Evolutionary conservation across 2,888 invertebrate genomes (phyloP).

Genomic region (Neelides folsomi): DNA sequence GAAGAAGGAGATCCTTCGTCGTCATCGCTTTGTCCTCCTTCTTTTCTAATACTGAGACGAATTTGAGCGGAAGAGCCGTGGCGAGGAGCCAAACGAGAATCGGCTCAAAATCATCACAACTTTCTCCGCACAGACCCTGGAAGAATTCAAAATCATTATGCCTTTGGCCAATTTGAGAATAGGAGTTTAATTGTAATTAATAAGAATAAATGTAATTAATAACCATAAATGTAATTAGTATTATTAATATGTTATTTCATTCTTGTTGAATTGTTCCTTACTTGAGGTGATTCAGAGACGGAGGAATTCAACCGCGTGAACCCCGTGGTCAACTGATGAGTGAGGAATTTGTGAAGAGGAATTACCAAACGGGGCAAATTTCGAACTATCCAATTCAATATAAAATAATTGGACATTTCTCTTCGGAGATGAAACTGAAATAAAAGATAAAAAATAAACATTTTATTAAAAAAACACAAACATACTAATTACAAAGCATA

Average conservation of each 20-base stretch:
- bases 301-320: conserved; percentile 35
- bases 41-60: conserved; percentile 35
- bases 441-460: conserved; percentile 1
- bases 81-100: conserved; percentile 60
- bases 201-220: too few relatives aligned
- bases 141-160: too few relatives aligned
- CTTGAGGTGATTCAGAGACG: too few relatives aligned
- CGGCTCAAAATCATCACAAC: conserved; percentile 31
- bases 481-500: too few relatives aligned
- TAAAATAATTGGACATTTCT: conserved; percentile 57
- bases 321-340: conserved; percentile 48
- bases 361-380: conserved; percentile 63
- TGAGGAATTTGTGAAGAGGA: conserved; percentile 58
- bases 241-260: too few relatives aligned
- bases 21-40: conserved; percentile 11
- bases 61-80: conserved; percentile 49
- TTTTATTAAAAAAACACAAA: too few relatives aligned
- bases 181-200: too few relatives aligned
- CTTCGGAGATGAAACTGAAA: conserved; percentile 60
- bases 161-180: too few relatives aligned
- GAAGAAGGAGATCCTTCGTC: conserved; percentile 17
- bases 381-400: conserved; percentile 66
- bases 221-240: too few relatives aligned
- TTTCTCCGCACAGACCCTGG: too few relatives aligned
- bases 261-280: too few relatives aligned